Conservation (phyloP, 2,888 invertebrate genomes). For the Cantharis lateralis region DNA sequence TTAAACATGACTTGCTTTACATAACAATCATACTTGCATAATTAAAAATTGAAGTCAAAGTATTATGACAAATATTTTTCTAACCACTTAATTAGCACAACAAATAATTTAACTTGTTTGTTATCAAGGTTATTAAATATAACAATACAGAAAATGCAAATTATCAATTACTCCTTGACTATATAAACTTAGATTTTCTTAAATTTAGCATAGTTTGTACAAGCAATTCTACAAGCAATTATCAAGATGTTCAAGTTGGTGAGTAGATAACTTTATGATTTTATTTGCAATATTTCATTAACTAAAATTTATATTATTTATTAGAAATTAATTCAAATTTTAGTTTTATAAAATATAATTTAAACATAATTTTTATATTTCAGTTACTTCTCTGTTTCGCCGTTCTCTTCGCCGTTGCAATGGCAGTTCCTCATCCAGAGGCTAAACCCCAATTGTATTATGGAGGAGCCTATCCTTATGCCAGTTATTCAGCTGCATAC, state of each 20-base stretch:
- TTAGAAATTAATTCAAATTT: neutral
- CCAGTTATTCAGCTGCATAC: neutral
- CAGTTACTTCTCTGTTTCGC: conserved; percentile 57
- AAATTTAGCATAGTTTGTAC: conserved; percentile 6
- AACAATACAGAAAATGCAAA: neutral
- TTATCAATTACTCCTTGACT: neutral
- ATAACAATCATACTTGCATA: neutral
- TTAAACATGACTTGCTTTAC: neutral
- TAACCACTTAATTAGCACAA: neutral
- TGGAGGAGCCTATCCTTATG: conserved; percentile 44
- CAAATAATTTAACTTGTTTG: neutral
- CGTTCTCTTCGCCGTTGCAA: conserved; percentile 59
- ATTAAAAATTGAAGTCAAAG: neutral
- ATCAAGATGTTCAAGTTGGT: conserved; percentile 24
- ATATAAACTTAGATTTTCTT: conserved; percentile 2
- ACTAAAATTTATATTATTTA: too few relatives aligned
- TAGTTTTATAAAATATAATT: neutral
- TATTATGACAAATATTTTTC: neutral
- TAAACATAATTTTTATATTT: neutral
- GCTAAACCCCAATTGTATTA: conserved; percentile 47
- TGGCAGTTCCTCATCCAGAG: conserved; percentile 58
- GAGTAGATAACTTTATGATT: neutral
- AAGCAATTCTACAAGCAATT: conserved; percentile 3
- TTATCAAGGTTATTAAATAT: neutral
- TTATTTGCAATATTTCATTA: neutral